Conservation (phyloP, 2,113 vertebrate genomes). For the Rhodinocichla rosea region DNA sequence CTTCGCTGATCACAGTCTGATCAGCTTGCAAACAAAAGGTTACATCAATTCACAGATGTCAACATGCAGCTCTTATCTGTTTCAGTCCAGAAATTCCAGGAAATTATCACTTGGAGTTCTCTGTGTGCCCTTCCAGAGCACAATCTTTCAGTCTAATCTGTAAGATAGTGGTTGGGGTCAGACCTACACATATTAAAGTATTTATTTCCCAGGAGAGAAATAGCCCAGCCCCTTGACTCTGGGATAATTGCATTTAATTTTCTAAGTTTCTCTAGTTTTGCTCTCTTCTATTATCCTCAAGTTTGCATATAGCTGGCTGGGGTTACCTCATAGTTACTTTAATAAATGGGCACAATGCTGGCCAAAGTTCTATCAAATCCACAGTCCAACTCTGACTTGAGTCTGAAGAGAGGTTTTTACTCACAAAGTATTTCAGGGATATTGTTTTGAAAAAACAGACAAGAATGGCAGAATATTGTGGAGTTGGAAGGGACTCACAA, state of each 20-base stretch:
- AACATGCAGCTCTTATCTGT: constrained; percentile 20
- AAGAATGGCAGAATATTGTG: neutral
- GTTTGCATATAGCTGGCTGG: neutral
- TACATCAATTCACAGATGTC: constrained; percentile 26
- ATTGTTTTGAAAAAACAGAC: neutral
- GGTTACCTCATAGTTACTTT: neutral
- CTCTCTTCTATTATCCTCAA: neutral
- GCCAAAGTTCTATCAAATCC: neutral
- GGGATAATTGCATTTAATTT: neutral
- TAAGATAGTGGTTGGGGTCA: neutral
- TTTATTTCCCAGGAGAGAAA: neutral
- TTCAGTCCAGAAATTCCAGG: constrained; percentile 48
- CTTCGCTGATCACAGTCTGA: neutral
- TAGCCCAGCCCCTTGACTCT: neutral
- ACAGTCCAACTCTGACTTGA: neutral
- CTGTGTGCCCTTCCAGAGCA: neutral
- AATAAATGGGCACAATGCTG: neutral
- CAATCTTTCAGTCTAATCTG: neutral
- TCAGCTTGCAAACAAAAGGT: constrained; percentile 13
- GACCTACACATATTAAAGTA: neutral
- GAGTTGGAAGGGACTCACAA: neutral
- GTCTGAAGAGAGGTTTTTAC: neutral
- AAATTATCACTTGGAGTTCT: constrained; percentile 50
- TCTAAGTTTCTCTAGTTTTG: neutral
- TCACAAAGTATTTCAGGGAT: neutral